phyloP scores from a whole-genome alignment of 2,113 vertebrate genomes.

The Anoura caudifer region DNA sequence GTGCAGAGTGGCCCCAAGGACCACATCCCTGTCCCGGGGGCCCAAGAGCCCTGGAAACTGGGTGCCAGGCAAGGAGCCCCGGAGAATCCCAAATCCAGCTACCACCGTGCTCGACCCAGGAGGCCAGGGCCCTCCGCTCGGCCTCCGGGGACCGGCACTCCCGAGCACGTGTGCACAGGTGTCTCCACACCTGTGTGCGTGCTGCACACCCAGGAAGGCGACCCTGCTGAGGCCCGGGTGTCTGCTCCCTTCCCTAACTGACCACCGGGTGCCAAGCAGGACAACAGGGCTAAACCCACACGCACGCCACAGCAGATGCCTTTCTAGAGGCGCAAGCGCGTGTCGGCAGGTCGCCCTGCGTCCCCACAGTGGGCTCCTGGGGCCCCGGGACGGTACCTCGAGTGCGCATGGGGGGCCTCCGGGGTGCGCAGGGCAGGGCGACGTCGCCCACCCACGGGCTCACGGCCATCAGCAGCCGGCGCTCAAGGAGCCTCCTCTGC shows the following conservation, averaged over 20 bases:
- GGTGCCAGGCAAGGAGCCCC: neutral
- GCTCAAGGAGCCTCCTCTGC: slow-evolving; percentile 63
- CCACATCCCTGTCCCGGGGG: neutral
- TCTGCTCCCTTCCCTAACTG: rapidly evolving
- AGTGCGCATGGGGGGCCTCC: slow-evolving; percentile 13
- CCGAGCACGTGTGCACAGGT: too few species aligned
- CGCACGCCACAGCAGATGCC: rapidly evolving
- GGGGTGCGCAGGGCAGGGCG: slow-evolving; percentile 64
- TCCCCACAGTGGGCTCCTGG: neutral
- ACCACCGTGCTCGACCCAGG: rapidly evolving
- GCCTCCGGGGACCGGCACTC: rapidly evolving
- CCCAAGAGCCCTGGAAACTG: neutral
- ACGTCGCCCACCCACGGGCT: slow-evolving; percentile 89
- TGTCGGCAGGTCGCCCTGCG: neutral
- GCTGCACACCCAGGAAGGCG: rapidly evolving
- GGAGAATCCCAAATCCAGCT: neutral
- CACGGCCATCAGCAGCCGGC: slow-evolving; percentile 83
- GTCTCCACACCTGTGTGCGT: too few species aligned
- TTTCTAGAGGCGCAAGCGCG: rapidly evolving
- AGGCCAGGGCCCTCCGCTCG: neutral
- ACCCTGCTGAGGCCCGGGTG: rapidly evolving
- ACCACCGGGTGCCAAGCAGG: neutral
- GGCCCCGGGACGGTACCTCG: slow-evolving; percentile 74
- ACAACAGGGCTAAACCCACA: rapidly evolving
- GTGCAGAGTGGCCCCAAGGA: neutral